These are phyloP conservation scores for Elegia similella DNA, from an alignment of 2,888 invertebrate genomes.

Conservation along the genomic window DNA sequence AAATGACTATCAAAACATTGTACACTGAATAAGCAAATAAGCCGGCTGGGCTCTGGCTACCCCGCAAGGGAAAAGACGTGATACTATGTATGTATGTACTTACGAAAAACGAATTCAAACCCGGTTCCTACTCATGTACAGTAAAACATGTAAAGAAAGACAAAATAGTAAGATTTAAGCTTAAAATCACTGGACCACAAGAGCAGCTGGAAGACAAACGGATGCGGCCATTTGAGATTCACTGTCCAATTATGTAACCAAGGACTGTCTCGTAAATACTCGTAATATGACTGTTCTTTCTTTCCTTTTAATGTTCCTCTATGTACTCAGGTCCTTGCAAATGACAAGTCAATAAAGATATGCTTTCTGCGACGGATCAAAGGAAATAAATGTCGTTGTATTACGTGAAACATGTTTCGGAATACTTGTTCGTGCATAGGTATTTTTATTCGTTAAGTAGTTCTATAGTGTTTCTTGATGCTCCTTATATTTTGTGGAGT, in stretches of 20 bases:
- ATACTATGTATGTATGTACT: too few relatives aligned
- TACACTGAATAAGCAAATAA: too few relatives aligned
- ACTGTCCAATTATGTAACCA: conserved; percentile 61
- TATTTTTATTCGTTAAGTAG: too few relatives aligned
- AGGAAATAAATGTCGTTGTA: neutral
- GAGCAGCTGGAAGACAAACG: conserved; percentile 49
- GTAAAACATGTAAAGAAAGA: too few relatives aligned
- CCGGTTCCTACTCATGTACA: too few relatives aligned
- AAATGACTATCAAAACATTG: too few relatives aligned
- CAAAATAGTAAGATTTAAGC: conserved; percentile 28
- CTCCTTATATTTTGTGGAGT: too few relatives aligned
- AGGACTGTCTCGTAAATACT: conserved; percentile 35
- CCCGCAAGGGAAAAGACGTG: too few relatives aligned
- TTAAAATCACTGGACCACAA: neutral
- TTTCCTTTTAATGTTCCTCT: conserved; percentile 23
- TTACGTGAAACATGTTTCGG: neutral
- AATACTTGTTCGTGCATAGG: too few relatives aligned
- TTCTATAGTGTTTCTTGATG: too few relatives aligned
- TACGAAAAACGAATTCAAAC: too few relatives aligned
- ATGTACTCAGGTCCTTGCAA: neutral
- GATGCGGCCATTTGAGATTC: conserved; percentile 70
- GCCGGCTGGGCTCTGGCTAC: too few relatives aligned
- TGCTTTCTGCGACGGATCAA: neutral
- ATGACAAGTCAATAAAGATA: neutral
- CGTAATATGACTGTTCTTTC: conserved; percentile 17